Evolutionary conservation across 2,113 vertebrate genomes (phyloP).

Genomic region (Leptosomus discolor): DNA sequence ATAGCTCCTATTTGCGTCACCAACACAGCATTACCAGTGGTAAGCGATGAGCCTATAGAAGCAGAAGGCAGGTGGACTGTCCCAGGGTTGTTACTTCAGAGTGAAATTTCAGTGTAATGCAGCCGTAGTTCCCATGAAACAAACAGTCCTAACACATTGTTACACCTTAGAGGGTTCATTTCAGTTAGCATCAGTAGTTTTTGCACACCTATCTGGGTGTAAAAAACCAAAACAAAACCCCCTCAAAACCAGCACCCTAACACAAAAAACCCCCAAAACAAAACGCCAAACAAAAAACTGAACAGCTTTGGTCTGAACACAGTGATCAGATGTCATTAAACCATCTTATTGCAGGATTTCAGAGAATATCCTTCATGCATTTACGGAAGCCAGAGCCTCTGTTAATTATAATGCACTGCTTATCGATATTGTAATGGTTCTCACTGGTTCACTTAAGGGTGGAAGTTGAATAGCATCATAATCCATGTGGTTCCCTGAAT

Average conservation of each 20-base stretch:
- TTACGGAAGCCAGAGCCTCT: background rate
- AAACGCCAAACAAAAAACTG: background rate
- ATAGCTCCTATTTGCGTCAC: background rate
- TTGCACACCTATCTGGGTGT: background rate
- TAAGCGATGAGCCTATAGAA: background rate
- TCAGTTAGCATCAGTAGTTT: background rate
- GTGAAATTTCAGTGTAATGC: background rate
- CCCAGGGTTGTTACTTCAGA: background rate
- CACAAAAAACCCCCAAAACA: background rate
- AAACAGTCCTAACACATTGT: background rate
- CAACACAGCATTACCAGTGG: accelerated
- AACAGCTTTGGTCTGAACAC: constrained; percentile 14
- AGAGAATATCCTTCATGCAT: background rate
- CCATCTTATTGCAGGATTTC: background rate
- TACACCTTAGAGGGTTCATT: background rate
- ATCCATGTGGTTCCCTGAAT: background rate
- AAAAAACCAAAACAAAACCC: background rate
- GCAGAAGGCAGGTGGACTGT: background rate
- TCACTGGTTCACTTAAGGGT: background rate
- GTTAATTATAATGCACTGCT: background rate
- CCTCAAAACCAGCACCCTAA: background rate
- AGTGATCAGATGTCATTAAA: background rate
- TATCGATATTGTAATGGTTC: background rate
- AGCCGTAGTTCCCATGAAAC: background rate
- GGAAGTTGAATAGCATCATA: background rate